Evolutionary conservation across 2,888 invertebrate genomes (phyloP), one percentile per base, ranked within the genome.

Genomic region (Drosophila yooni): DNA sequence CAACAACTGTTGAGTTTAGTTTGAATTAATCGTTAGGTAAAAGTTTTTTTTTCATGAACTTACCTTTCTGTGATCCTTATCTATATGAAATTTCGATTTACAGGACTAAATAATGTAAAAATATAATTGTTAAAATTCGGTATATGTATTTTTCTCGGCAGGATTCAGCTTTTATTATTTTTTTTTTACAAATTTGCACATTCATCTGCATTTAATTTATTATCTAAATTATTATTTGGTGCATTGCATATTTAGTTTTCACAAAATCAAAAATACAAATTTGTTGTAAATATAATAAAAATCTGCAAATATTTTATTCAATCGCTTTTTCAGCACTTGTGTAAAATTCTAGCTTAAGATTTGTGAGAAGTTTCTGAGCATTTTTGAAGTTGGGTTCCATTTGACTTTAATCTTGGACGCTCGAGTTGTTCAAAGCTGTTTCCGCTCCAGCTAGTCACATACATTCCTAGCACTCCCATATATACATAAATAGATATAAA

Each of bases 401-500:
- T 71, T 29, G 11, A n/a, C 50, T 64, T 64, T 54, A 65, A 77
- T 18, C 54, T 40, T 34, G 6, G 7, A 43, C 40, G 7, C 25
- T 57, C 5, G n/a, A 48, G 15, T 27, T 65, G 50, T 10, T 43
- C 15, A 13, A 15, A 29, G 29, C 21, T 57, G 15, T 2, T n/a
- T 68, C 38, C 18, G 31, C 18, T 40, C 3, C 36, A 25, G 13
- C 29, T 25, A 8, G 27, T 15, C 18, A n/a, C 57, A 50, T 29
- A 36, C 33, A 38, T 59, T 58, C 6, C 4, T 43, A 8, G 2
- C 54, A 48, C 31, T 8, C 5, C 13, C 27, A 29, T 21, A 48
- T 46, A 43, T 34, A 57, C n/a, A 69, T 60, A 62, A 71, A 51
- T 65, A 70, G 34, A 68, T 65, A 69, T 66, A 61, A 67, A 69